Evolutionary conservation across 2,113 vertebrate genomes (phyloP).

Genomic region (Alligator mississippiensis): DNA sequence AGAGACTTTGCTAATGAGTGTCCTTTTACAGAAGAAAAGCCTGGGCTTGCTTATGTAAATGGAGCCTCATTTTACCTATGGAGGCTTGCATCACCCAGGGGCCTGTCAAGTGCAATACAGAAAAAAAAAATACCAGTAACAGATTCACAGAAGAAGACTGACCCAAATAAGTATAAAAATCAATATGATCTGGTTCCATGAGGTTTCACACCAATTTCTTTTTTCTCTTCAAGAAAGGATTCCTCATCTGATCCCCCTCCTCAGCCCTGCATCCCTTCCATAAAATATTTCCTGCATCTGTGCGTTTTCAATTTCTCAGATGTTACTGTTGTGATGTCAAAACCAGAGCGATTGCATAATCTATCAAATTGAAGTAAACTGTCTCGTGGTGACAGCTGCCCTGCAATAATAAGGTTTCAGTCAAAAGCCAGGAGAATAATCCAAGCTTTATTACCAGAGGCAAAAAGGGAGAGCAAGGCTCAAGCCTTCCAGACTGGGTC

Average conservation of each 20-base stretch:
- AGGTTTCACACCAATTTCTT: not conserved
- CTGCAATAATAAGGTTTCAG: not conserved
- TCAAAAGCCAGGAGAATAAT: constrained; percentile 22
- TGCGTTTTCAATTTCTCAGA: not conserved
- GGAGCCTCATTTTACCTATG: not conserved
- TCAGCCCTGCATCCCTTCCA: not conserved
- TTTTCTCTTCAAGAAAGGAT: not conserved
- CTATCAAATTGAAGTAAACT: constrained; percentile 1
- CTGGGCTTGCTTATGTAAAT: not conserved
- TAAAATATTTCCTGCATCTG: not conserved
- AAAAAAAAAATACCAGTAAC: not conserved
- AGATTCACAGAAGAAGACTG: not conserved
- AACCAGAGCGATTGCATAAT: constrained; percentile 65
- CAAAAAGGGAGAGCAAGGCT: not conserved
- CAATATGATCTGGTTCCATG: not conserved
- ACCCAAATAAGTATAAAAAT: not conserved
- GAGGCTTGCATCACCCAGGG: not conserved
- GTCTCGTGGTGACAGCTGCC: constrained; percentile 18
- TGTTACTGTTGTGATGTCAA: constrained; percentile 7
- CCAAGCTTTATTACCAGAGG: not conserved
- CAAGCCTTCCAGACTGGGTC: not conserved
- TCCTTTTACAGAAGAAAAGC: not conserved
- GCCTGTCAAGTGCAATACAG: too few species aligned
- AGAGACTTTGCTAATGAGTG: rapidly evolving
- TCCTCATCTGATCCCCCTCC: not conserved